Conservation (phyloP, 1,140 invertebrate species). For the Aricia agestis region DNA sequence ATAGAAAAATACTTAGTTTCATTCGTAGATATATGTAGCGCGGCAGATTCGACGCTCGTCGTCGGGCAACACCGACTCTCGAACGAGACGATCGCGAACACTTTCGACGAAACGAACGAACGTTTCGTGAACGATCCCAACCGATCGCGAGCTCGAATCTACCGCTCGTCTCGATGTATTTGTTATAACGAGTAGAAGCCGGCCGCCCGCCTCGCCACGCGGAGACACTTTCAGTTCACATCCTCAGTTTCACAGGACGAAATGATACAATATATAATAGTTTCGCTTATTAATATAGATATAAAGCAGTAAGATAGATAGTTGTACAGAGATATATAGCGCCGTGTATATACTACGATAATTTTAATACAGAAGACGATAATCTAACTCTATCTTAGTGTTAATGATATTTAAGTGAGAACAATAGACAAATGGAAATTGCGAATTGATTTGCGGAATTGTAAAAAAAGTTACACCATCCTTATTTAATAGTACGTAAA, state of each 20-base stretch:
- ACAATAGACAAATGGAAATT: conserved; percentile 60
- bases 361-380: conserved; percentile 69
- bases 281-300: conserved; percentile 61
- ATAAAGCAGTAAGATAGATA: conserved; percentile 64
- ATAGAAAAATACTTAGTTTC: conserved; percentile 75
- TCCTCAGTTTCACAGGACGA: conserved; percentile 60
- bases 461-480: conserved; percentile 62
- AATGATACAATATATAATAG: conserved; percentile 45
- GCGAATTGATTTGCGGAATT: conserved; percentile 63
- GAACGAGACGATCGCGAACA: background rate
- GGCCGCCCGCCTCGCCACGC: conserved; percentile 55
- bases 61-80: conserved; percentile 18
- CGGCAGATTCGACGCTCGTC: conserved; percentile 39
- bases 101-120: background rate
- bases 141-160: conserved; percentile 34
- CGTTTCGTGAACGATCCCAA: background rate
- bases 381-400: conserved; percentile 67
- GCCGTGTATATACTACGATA: conserved; percentile 67
- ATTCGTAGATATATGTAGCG: conserved; percentile 74
- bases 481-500: conserved; percentile 47
- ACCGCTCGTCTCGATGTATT: conserved; percentile 67
- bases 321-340: conserved; percentile 71
- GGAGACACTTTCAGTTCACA: conserved; percentile 61
- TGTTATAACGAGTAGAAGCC: conserved; percentile 71
- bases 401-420: conserved; percentile 64